phyloP scores from a whole-genome alignment of 2,888 invertebrate genomes.

The Pardosa pseudoannulata region DNA sequence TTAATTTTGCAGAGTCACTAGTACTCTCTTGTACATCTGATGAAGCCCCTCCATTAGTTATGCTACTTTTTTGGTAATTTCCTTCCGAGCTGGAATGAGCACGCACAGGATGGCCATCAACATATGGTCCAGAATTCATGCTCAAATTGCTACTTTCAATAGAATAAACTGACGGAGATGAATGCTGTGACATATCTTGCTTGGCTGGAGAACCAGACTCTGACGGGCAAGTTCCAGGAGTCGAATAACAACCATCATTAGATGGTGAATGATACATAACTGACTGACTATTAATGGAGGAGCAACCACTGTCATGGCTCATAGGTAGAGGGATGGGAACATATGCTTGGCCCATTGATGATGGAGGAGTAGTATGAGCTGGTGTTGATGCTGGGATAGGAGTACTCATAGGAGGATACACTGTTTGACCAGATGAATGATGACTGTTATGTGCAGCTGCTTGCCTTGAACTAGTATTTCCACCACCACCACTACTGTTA shows the following conservation, averaged over 20 bases:
- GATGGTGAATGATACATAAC: conserved; percentile 66
- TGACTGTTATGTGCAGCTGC: conserved; percentile 13
- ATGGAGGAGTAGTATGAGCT: conserved; percentile 69
- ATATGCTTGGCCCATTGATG: conserved; percentile 71
- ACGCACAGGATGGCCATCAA: conserved; percentile 34
- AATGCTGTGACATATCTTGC: conserved; percentile 66
- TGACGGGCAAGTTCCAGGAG: conserved; percentile 64
- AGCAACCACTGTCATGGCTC: conserved; percentile 69
- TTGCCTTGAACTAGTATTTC: neutral
- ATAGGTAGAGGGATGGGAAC: conserved; percentile 60
- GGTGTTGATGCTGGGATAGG: conserved; percentile 72
- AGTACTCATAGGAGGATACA: conserved; percentile 72
- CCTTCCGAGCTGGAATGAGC: conserved; percentile 52
- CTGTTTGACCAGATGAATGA: conserved; percentile 45
- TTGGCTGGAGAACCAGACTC: conserved; percentile 67
- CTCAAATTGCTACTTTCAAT: conserved; percentile 67
- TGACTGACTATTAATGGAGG: conserved; percentile 64
- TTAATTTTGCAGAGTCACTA: conserved; percentile 43
- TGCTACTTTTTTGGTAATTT: conserved; percentile 19
- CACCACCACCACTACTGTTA: conserved; percentile 21
- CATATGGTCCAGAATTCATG: conserved; percentile 45
- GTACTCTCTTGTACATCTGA: conserved; percentile 48
- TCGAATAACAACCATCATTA: conserved; percentile 65
- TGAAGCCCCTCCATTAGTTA: conserved; percentile 31
- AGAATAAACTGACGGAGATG: conserved; percentile 64